Evolutionary conservation across 2,888 invertebrate species (phyloP).

Genomic region (Hemistola chrysoprasaria): DNA sequence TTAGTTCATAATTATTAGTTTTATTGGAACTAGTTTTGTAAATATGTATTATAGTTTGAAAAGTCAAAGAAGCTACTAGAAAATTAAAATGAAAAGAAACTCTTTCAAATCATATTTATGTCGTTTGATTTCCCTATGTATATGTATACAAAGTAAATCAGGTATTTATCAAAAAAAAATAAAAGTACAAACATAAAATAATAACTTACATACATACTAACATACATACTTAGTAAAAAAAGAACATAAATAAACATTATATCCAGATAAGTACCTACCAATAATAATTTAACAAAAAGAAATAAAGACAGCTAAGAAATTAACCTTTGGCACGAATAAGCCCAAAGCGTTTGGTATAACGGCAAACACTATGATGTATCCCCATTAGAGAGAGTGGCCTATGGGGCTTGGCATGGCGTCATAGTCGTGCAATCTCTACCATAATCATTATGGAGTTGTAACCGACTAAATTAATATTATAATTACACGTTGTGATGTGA

Average conservation of each 20-base stretch:
- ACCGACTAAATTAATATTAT: constrained; percentile 60
- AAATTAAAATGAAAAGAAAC: constrained; percentile 47
- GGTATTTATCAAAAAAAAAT: no score
- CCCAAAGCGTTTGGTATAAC: constrained; percentile 24
- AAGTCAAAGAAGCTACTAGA: constrained; percentile 64
- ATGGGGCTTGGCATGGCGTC: constrained; percentile 37
- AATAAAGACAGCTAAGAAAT: constrained; percentile 24
- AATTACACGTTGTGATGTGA: constrained; percentile 47
- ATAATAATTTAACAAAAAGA: constrained; percentile 7
- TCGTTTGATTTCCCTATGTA: constrained; percentile 44
- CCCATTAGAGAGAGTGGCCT: constrained; percentile 48
- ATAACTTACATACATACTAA: no score
- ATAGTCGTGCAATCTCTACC: constrained; percentile 52
- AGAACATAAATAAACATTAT: constrained; percentile 2
- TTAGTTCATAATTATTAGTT: constrained; percentile 25
- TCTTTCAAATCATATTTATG: constrained; percentile 34
- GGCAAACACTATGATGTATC: constrained; percentile 18
- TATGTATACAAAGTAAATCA: no score
- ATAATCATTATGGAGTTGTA: constrained; percentile 51
- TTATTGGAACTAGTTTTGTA: constrained; percentile 46
- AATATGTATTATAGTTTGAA: constrained; percentile 49
- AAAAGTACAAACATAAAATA: no score
- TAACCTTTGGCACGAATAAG: constrained; percentile 26
- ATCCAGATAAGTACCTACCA: not conserved
- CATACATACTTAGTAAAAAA: no score